Evolutionary conservation across 2,888 invertebrate species (phyloP).

Genomic region (Microctonus brassicae): DNA sequence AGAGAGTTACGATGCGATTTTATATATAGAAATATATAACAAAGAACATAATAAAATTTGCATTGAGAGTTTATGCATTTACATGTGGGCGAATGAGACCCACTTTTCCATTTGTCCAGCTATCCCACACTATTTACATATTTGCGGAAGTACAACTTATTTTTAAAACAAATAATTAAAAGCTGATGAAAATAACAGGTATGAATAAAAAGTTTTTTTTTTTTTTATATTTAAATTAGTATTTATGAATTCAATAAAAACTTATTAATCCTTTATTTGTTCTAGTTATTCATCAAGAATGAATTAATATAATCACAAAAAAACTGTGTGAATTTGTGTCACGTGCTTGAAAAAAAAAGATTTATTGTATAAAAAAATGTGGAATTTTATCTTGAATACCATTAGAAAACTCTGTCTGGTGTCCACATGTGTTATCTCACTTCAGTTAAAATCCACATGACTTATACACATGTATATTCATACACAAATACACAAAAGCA

Average conservation of each 20-base stretch:
- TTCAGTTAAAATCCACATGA: slow-evolving; percentile 27
- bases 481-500: neutral
- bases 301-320: no score
- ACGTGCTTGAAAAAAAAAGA: no score
- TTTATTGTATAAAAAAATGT: no score
- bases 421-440: slow-evolving; percentile 24
- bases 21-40: neutral
- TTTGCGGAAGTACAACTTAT: neutral
- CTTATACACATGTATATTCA: neutral
- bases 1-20: neutral
- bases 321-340: no score
- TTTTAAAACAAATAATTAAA: neutral
- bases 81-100: slow-evolving; percentile 24
- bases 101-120: neutral
- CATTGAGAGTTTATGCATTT: slow-evolving; percentile 7
- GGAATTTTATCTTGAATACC: neutral
- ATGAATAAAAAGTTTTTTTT: no score
- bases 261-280: no score
- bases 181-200: no score
- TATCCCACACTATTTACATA: neutral
- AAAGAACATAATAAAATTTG: slow-evolving; percentile 11
- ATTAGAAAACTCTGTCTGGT: slow-evolving; percentile 27
- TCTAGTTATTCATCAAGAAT: no score
- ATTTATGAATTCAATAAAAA: no score
- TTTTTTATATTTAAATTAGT: no score